Evolutionary conservation across 2,113 vertebrate genomes (phyloP), one percentile per base, ranked within the genome.

Genomic region (Uria lomvia): DNA sequence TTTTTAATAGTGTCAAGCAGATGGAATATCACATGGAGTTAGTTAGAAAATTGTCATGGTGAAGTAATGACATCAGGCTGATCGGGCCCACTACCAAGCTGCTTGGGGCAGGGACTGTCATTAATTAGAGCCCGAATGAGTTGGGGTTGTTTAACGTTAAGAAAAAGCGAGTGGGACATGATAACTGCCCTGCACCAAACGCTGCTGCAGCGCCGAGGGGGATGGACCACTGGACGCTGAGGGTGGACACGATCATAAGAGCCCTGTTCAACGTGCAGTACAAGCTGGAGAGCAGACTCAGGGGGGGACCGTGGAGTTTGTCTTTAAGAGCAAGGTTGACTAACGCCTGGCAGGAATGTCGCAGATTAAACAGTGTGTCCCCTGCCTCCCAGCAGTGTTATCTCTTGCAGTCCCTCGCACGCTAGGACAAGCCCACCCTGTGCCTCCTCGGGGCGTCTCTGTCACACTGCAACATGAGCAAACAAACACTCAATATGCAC

Each of bases 51-150:
- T 73, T 96, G 95, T 93, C 96, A 88, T 90, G 88, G 95, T 67
- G 85, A 82, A 86, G 85, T 62, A 93, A 94, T 96, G 96, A 96
- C 92, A 97, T 94, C 92, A 96, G 88, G 90, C 96, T 94, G 96
- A 95, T 96, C 20, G 11, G 95, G 94, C 96, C 91, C 76, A 81
- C 88, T 77, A 86, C 95, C 93, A 93, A 93, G 96, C 93, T 95
- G 96, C 96, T 90, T 68, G 92, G 93, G 94, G 96, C 94, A 85
- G 87, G 36, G 73, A 42, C 77, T 97, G 96, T 68, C 92, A 76
- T 85, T 93, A 97, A 95, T 95, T 95, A 95, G 77, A 38, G 86
- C 9, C 19, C 7, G 8, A 75, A 63, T 2, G 11, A 30, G 79
- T 42, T 8, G 30, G 62, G 74, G 58, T 74, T 49, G 62, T 50